These are phyloP conservation scores for Ctenochaetus hawaiiensis DNA, from an alignment of 2,797 vertebrate genomes.

Conservation along the genomic window DNA sequence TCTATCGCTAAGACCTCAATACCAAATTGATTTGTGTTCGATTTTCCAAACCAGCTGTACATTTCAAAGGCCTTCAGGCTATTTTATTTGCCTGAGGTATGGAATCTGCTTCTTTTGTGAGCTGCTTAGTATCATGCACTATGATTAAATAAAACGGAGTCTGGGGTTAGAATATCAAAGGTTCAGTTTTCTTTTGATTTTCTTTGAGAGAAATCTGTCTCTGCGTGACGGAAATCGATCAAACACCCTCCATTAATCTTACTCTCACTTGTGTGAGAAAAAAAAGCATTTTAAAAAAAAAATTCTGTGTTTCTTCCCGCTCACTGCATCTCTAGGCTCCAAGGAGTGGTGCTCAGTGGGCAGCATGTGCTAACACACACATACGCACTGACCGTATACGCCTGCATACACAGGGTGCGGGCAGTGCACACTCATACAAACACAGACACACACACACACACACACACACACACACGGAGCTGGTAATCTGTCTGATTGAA, in stretches of 20 bases:
- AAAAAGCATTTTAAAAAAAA: slow-evolving; percentile 31
- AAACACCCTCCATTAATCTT: slow-evolving; percentile 74
- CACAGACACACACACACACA: slow-evolving; percentile 44
- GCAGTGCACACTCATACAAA: slow-evolving; percentile 42
- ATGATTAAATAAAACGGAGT: slow-evolving; percentile 68
- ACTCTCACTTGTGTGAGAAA: slow-evolving; percentile 53
- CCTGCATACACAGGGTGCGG: slow-evolving; percentile 33
- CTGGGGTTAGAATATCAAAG: slow-evolving; percentile 71
- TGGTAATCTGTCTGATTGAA: slow-evolving; percentile 86
- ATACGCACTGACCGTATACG: slow-evolving; percentile 47
- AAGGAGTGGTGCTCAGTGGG: slow-evolving; percentile 59
- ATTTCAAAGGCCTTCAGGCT: slow-evolving; percentile 8
- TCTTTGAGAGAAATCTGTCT: slow-evolving; percentile 68
- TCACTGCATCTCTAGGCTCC: slow-evolving; percentile 48
- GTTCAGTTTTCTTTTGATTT: slow-evolving; percentile 70
- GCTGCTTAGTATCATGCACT: slow-evolving; percentile 39
- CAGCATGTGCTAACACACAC: slow-evolving; percentile 59
- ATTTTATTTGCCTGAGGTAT: slow-evolving; percentile 44
- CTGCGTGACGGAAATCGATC: slow-evolving; percentile 71
- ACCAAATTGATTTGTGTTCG: slow-evolving; percentile 55
- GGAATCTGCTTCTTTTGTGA: slow-evolving; percentile 48
- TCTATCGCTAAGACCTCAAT: slow-evolving; percentile 41
- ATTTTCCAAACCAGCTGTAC: slow-evolving; percentile 36
- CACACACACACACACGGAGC: slow-evolving; percentile 43
- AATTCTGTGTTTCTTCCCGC: slow-evolving; percentile 27